A percentile compares a stretch with the other conserved stretches of the same genome.
Evolutionary conservation across 2,888 invertebrate genomes (phyloP).

Genomic region (Agrochola circellaris): DNA sequence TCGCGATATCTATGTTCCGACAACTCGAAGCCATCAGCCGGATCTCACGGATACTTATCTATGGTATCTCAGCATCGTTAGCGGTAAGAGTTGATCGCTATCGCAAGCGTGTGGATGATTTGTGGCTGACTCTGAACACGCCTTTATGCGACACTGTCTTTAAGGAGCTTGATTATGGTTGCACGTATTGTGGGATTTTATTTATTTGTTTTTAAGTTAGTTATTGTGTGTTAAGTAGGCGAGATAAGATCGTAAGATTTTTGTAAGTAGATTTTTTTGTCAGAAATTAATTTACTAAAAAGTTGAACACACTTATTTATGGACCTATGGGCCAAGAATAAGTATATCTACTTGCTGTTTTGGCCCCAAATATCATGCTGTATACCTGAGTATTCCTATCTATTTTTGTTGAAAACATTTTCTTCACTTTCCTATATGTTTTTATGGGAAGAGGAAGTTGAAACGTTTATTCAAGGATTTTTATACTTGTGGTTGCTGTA

Average conservation of each 20-base stretch:
- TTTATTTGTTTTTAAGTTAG: neutral
- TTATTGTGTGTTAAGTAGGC: neutral
- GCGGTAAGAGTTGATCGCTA: constrained; percentile 66
- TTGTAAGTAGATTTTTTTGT: neutral
- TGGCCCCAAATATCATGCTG: too few species aligned
- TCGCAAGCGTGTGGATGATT: constrained; percentile 70
- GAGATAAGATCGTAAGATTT: neutral
- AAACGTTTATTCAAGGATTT: too few species aligned
- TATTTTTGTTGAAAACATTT: too few species aligned
- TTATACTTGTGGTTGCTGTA: too few species aligned
- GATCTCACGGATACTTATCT: constrained; percentile 66
- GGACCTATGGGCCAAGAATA: too few species aligned
- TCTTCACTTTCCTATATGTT: too few species aligned
- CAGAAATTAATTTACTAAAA: neutral
- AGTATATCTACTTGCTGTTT: too few species aligned
- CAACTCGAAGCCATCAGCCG: constrained; percentile 61
- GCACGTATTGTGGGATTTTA: neutral
- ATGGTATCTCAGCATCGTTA: constrained; percentile 68
- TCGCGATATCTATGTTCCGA: constrained; percentile 57
- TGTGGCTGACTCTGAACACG: constrained; percentile 60
- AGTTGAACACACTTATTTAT: too few species aligned
- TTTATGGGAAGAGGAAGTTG: too few species aligned
- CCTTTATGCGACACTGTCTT: constrained; percentile 49
- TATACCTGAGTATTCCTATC: too few species aligned
- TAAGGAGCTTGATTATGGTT: constrained; percentile 25